Conservation (phyloP, 1,140 invertebrate species). For the Papilio helenus region DNA sequence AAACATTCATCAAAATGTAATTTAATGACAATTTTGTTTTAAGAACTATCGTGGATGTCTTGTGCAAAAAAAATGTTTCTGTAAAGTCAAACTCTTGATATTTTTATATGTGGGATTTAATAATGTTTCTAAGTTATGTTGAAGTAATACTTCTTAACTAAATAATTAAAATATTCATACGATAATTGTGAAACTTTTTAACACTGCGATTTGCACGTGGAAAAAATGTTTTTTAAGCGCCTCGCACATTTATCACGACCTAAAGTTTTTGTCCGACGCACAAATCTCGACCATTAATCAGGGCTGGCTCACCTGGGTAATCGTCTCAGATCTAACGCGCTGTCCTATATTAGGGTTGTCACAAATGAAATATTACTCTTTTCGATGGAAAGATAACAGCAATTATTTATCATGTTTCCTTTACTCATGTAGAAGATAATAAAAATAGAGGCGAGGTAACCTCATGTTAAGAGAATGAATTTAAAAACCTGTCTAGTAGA, state of each 20-base stretch:
- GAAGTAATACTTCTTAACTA: no score
- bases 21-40: no score
- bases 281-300: conserved; percentile 37
- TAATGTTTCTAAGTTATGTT: no score
- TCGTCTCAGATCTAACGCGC: conserved; percentile 4
- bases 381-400: background rate
- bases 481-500: no score
- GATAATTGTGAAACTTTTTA: background rate
- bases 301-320: conserved; percentile 37
- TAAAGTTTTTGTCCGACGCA: conserved; percentile 31
- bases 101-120: no score
- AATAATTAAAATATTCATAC: no score
- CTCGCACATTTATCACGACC: conserved; percentile 9
- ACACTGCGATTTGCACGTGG: background rate
- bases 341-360: conserved; percentile 4
- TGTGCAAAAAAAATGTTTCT: no score
- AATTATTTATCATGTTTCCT: background rate
- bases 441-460: no score
- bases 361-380: background rate
- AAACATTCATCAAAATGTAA: background rate
- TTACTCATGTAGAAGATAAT: no score
- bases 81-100: no score
- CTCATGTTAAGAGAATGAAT: no score
- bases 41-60: no score
- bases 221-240: background rate